Conservation (phyloP, 2,797 vertebrate species). For the Platyrinchus mystaceus region DNA sequence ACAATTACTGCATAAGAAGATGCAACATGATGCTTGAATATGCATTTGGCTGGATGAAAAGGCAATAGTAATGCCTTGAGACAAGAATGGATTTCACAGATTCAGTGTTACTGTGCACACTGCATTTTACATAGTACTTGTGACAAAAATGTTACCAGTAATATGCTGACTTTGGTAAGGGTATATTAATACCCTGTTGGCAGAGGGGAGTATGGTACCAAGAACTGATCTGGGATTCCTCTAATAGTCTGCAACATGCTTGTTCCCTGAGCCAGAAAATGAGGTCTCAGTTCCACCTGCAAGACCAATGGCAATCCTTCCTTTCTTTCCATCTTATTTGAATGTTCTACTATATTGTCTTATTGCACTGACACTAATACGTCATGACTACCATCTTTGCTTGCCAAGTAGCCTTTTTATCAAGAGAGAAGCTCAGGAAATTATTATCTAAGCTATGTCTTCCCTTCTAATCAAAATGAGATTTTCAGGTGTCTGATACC, state of each 20-base stretch:
- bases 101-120: background rate
- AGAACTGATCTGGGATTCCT: background rate
- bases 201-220: rapidly evolving
- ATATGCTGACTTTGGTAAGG: background rate
- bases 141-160: background rate
- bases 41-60: background rate
- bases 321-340: background rate
- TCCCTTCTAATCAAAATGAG: background rate
- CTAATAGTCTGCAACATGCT: background rate
- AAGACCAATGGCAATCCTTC: background rate
- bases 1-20: background rate
- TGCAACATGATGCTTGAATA: background rate
- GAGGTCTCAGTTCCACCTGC: background rate
- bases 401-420: background rate
- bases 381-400: background rate
- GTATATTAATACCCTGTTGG: background rate
- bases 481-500: background rate
- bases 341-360: background rate
- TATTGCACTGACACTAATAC: background rate
- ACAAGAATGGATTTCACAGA: background rate
- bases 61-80: background rate
- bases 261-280: background rate
- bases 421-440: background rate
- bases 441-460: background rate
- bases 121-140: background rate